Base-by-base conservation (phyloP, 2,797 vertebrate species). In the Knipowitschia caucasica region DNA sequence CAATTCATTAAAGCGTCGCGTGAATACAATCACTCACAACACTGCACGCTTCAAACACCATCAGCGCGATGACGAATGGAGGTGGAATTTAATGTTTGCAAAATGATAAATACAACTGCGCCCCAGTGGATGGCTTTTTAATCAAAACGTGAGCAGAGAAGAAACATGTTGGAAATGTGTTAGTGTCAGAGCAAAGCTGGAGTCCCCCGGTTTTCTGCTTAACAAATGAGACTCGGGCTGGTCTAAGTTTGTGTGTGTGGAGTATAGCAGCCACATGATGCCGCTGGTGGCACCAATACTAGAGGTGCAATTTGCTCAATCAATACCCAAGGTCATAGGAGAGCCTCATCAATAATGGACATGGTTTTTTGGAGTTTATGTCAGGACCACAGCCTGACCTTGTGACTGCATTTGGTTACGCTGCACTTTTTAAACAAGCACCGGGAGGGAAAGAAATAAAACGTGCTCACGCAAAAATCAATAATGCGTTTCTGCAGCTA, bases 291-390 rank as follows among this genome's bases (percentile, higher is more conserved):
- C 66, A 75, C 64, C 72, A 73, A 64, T 80, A 82, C 60, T 56
- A 34, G 75, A 70, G 54, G 61, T 76, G 73, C 62, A 77, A 77
- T 80, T 75, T 81, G 66, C 75, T 80, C 59, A 50, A 82, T 85
- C 85, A 60, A 86, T 87, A 81, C 53, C 44, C 27, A 43, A 11
- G 73, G 81, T 81, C 79, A 88, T 38, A 53, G 60, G 71, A 85
- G 47, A 79, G 79, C 61, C 59, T 71, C 63, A 82, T 86, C 75
- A 79, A 88, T 86, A 85, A 83, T 85, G 69, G 69, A 81, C 47
- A 50, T 34, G 61, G 2, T 45, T 62, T 71, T n/a, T 36, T 67
- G 50, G 57, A 60, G 47, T 61, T 54, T 50, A 60, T 46, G 62
- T 62, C 35, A 25, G 44, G 14, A 39, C 50, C 24, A 58, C 67